A percentile compares a stretch with the other conserved stretches of the same genome.
Conservation (phyloP, 2,888 invertebrate species). For the Chaitophorus viminalis region DNA sequence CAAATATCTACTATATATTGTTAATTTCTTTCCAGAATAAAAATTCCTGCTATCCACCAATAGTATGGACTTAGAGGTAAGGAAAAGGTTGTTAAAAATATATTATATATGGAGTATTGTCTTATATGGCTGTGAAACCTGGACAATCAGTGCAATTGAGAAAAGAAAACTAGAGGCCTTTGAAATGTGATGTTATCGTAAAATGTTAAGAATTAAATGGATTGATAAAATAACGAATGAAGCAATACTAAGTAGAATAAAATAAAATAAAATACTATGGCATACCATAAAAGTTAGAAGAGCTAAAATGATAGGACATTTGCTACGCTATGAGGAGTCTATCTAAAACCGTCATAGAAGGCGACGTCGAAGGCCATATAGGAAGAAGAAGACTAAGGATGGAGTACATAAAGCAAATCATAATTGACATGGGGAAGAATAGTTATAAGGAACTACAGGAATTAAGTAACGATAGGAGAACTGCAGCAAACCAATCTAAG, state of each 20-base stretch:
- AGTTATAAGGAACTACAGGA: too few species aligned
- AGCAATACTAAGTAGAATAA: constrained; percentile 28
- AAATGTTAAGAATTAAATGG: constrained; percentile 35
- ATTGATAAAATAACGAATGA: constrained; percentile 44
- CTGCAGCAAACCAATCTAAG: too few species aligned
- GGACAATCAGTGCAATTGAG: background rate
- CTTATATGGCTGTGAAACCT: constrained; percentile 44
- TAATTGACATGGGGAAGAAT: too few species aligned
- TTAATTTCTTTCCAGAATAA: background rate
- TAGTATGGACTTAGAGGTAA: background rate
- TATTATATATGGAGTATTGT: constrained; percentile 41
- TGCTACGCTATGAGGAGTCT: background rate
- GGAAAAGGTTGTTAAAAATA: constrained; percentile 1
- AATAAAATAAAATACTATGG: background rate
- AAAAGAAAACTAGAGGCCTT: constrained; percentile 42
- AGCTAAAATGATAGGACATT: constrained; percentile 41
- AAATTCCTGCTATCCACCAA: background rate
- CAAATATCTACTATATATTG: too few species aligned
- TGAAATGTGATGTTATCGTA: constrained; percentile 41
- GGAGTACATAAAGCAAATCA: too few species aligned
- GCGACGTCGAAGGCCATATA: too few species aligned
- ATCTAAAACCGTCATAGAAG: too few species aligned
- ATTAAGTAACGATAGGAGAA: too few species aligned
- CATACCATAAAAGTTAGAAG: constrained; percentile 25
- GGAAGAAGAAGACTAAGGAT: too few species aligned